phyloP scores from a whole-genome alignment of 2,888 invertebrate genomes.

The Agrilus mali region DNA sequence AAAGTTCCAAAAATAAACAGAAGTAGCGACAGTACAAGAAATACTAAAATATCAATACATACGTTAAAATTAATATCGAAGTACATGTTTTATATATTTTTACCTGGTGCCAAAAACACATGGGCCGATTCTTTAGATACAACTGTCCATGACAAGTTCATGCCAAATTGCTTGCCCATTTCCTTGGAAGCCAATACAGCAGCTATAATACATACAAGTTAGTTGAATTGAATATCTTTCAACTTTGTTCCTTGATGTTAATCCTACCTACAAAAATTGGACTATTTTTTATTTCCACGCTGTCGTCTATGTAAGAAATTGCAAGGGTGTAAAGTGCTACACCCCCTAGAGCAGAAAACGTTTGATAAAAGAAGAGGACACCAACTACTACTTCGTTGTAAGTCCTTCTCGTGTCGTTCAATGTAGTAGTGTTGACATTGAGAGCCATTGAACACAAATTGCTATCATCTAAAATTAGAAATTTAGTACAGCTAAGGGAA shows the following conservation, averaged over 20 bases:
- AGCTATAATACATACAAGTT: constrained; percentile 16
- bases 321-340: constrained; percentile 42
- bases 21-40: constrained; percentile 36
- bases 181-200: constrained; percentile 20
- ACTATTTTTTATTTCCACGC: constrained; percentile 38
- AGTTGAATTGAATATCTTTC: too few species aligned
- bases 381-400: constrained; percentile 10
- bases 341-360: constrained; percentile 35
- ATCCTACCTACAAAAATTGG: constrained; percentile 34
- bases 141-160: constrained; percentile 24
- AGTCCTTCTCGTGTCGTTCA: too few species aligned
- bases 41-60: constrained; percentile 31
- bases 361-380: constrained; percentile 37
- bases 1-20: constrained; percentile 36
- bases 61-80: constrained; percentile 12
- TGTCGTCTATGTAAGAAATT: constrained; percentile 48
- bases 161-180: constrained; percentile 25
- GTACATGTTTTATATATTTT: background rate
- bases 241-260: too few species aligned
- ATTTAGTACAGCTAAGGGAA: too few species aligned
- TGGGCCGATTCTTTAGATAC: constrained; percentile 11
- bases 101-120: constrained; percentile 22
- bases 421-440: background rate
- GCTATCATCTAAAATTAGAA: background rate
- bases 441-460: constrained; percentile 2